phyloP scores from a whole-genome alignment of 2,888 invertebrate species.

The Cerastis rubricosa region DNA sequence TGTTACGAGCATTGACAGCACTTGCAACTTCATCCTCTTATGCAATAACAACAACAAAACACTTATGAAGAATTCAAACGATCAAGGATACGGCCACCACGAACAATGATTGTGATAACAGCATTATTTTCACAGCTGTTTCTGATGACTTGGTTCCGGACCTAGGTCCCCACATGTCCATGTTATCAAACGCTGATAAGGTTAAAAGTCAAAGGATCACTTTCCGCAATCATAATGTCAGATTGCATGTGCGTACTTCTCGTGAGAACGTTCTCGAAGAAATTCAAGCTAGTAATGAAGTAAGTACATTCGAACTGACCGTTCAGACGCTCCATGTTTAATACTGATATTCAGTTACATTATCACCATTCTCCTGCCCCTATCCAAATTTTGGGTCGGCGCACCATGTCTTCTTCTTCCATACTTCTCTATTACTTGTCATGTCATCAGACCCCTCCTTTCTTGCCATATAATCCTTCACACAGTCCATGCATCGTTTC shows the following conservation, averaged over 20 bases:
- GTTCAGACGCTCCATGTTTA: not conserved
- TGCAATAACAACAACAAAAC: slow-evolving; percentile 1
- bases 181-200: not conserved
- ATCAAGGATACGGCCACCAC: not conserved
- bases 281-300: not conserved
- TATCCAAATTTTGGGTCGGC: too few relatives aligned
- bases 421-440: too few relatives aligned
- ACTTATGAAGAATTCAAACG: slow-evolving; percentile 3
- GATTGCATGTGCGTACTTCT: slow-evolving; percentile 8
- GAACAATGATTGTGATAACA: slow-evolving; percentile 5
- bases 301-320: not conserved
- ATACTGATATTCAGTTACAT: not conserved
- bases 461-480: too few relatives aligned
- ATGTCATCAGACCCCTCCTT: too few relatives aligned
- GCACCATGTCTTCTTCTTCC: too few relatives aligned
- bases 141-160: not conserved
- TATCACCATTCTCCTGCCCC: too few relatives aligned
- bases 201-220: slow-evolving; percentile 7
- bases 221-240: slow-evolving; percentile 19
- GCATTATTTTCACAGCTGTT: slow-evolving; percentile 13
- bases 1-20: not conserved
- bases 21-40: not conserved
- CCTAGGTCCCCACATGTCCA: not conserved
- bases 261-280: not conserved
- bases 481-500: too few relatives aligned